Percentiles rank a stretch among this genome's conserved stretches.
Evolutionary conservation across 2,888 invertebrate species (phyloP).

Genomic region (Caenorhabditis sinica): DNA sequence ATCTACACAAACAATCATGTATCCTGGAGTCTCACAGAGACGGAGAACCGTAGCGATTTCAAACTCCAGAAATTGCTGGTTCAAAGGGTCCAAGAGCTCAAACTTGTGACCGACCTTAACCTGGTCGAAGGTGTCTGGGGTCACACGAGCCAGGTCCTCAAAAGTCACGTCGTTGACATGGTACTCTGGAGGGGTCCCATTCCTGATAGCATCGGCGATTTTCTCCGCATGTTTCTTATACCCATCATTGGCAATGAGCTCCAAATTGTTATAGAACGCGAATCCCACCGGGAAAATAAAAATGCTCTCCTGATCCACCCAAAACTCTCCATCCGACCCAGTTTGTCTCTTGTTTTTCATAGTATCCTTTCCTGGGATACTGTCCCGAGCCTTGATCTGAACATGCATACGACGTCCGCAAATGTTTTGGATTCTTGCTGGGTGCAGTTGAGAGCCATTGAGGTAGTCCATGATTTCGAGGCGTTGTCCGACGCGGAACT

Average conservation of each 20-base stretch:
- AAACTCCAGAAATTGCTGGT: background rate
- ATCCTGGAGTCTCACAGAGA: background rate
- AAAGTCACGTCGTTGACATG: background rate
- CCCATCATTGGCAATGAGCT: background rate
- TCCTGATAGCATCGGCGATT: background rate
- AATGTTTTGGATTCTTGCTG: background rate
- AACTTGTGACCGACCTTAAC: background rate
- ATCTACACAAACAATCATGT: background rate
- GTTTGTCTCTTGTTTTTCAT: background rate
- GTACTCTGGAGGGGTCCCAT: background rate
- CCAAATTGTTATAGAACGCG: background rate
- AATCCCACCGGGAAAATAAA: conserved; percentile 2
- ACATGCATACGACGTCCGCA: background rate
- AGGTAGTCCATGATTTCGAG: background rate
- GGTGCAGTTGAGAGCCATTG: background rate
- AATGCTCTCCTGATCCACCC: background rate
- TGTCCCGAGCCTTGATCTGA: background rate
- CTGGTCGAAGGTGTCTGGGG: background rate
- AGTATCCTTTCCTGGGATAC: too few relatives aligned
- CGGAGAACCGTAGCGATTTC: background rate
- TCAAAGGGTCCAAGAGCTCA: background rate
- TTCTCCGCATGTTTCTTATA: background rate
- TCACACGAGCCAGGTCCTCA: background rate
- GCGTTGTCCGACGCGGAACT: background rate
- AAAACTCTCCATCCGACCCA: background rate